Evolutionary conservation across 2,888 invertebrate species (phyloP).

Genomic region (Therioaphis trifolii): DNA sequence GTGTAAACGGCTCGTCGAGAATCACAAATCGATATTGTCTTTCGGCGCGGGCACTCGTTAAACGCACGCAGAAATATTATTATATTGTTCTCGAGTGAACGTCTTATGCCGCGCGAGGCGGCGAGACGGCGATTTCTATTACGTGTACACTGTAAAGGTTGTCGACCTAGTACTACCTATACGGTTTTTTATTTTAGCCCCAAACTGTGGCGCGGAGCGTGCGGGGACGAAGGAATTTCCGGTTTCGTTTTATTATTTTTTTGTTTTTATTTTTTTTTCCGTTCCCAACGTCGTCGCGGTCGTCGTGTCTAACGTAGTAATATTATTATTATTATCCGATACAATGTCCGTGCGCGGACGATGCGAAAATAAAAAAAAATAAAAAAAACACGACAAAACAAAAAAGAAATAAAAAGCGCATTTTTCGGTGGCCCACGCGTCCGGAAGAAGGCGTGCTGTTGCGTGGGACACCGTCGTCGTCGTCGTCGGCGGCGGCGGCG

Average conservation of each 20-base stretch:
- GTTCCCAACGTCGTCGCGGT: slow-evolving; percentile 34
- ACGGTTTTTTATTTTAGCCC: slow-evolving; percentile 13
- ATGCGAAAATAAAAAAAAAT: slow-evolving; percentile 24
- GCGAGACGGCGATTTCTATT: not conserved
- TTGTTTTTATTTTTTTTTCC: not conserved
- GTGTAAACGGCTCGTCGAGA: too few species aligned
- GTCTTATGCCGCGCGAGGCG: not conserved
- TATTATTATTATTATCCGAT: slow-evolving; percentile 30
- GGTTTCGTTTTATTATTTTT: slow-evolving; percentile 39
- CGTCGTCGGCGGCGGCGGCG: not conserved
- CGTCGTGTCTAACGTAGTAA: slow-evolving; percentile 37
- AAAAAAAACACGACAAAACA: not conserved
- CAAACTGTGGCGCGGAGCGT: not conserved
- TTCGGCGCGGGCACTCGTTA: not conserved
- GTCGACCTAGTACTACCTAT: slow-evolving; percentile 17
- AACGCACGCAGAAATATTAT: not conserved
- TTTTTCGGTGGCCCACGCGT: slow-evolving; percentile 60
- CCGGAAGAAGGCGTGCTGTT: slow-evolving; percentile 59
- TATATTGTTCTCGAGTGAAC: slow-evolving; percentile 18
- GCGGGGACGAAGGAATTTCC: slow-evolving; percentile 30
- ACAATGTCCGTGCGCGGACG: slow-evolving; percentile 38
- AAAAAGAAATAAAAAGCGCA: not conserved
- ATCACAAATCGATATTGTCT: slow-evolving; percentile 25
- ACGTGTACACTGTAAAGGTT: not conserved
- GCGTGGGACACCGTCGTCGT: slow-evolving; percentile 53